Conservation (phyloP, 2,113 vertebrate genomes). For the Isichthys henryi region DNA sequence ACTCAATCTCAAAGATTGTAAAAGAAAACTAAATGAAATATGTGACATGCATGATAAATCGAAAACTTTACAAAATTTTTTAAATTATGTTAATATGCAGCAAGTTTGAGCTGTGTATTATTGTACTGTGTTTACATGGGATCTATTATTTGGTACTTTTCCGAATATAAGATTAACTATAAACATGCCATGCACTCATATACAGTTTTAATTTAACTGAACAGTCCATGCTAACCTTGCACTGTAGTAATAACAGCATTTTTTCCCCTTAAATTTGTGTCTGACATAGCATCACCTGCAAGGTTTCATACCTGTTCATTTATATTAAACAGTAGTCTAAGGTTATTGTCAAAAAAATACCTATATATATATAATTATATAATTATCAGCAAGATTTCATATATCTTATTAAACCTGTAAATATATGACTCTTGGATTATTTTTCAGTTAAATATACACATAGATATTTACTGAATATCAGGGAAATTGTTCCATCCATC, state of each 20-base stretch:
- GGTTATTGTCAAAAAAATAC: not conserved
- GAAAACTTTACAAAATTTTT: not conserved
- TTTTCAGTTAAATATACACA: not conserved
- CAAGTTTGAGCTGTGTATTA: not conserved
- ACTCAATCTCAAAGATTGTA: not conserved
- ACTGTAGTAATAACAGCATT: not conserved
- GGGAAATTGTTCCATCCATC: not conserved
- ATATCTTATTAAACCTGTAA: not conserved
- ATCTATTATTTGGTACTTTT: not conserved
- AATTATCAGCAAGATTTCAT: not conserved
- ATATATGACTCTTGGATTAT: not conserved
- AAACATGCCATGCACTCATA: not conserved
- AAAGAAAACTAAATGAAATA: not conserved
- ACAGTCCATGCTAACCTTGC: not conserved
- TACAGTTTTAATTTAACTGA: not conserved
- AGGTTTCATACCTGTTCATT: not conserved
- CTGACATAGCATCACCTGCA: not conserved
- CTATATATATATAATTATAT: not conserved
- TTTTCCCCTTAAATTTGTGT: not conserved
- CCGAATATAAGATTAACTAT: not conserved
- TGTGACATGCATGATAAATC: not conserved
- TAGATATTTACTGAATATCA: not conserved
- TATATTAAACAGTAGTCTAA: not conserved
- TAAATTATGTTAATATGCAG: not conserved
- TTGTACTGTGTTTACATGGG: not conserved